A percentile compares a stretch with the other conserved stretches of the same genome.
Evolutionary conservation across 2,113 vertebrate species (phyloP).

Genomic region (Polypterus senegalus): DNA sequence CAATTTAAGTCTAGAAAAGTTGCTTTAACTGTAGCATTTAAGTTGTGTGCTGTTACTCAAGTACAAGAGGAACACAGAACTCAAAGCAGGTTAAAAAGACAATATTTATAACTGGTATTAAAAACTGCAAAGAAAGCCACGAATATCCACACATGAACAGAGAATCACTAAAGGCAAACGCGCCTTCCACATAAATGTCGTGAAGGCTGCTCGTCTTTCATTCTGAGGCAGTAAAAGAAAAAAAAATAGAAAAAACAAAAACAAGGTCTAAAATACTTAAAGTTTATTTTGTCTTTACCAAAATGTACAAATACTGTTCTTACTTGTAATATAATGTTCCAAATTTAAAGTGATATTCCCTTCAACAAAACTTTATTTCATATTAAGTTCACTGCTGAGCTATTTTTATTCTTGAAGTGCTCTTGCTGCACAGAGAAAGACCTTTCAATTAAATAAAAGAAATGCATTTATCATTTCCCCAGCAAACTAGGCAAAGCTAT

Average conservation of each 20-base stretch:
- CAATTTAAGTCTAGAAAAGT: no score
- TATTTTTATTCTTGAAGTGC: not conserved
- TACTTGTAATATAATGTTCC: constrained; percentile 7
- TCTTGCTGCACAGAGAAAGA: not conserved
- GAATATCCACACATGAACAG: constrained; percentile 23
- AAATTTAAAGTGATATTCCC: constrained; percentile 15
- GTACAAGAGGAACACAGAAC: constrained; percentile 15
- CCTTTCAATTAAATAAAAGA: no score
- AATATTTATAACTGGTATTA: constrained; percentile 30
- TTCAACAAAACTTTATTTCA: constrained; percentile 14
- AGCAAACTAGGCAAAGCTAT: no score
- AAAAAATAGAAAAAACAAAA: constrained; percentile 8
- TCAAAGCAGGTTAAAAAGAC: constrained; percentile 21
- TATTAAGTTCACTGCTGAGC: constrained; percentile 15
- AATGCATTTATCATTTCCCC: no score
- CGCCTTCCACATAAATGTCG: constrained; percentile 19
- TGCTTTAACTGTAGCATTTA: no score
- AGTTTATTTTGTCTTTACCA: not conserved
- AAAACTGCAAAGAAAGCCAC: constrained; percentile 20
- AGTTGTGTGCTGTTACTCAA: no score
- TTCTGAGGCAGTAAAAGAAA: constrained; percentile 6
- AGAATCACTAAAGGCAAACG: constrained; percentile 18
- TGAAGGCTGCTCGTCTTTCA: not conserved
- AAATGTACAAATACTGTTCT: constrained; percentile 7
- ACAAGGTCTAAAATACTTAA: constrained; percentile 5